These are phyloP conservation scores for Palloptera scutellata DNA, from an alignment of 2,888 invertebrate species.

Conservation along the genomic window DNA sequence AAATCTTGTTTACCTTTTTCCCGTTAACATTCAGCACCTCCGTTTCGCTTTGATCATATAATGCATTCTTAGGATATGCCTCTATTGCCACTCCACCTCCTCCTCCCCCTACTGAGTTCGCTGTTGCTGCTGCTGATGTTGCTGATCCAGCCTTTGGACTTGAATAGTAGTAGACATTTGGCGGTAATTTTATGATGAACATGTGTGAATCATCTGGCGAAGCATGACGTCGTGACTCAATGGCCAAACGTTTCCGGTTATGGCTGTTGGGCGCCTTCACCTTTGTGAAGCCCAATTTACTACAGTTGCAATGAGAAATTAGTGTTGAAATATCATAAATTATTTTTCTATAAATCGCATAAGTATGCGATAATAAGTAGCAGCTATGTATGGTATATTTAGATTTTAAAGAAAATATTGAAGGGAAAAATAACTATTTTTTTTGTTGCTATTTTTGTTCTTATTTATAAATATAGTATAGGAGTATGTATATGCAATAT, in stretches of 20 bases:
- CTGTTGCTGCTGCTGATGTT: slow-evolving; percentile 55
- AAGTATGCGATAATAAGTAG: background rate
- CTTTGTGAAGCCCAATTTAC: slow-evolving; percentile 78
- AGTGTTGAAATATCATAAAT: slow-evolving; percentile 23
- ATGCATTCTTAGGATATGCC: slow-evolving; percentile 43
- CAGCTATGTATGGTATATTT: background rate
- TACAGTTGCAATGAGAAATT: slow-evolving; percentile 46
- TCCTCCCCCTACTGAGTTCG: slow-evolving; percentile 32
- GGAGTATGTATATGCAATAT: too few relatives aligned
- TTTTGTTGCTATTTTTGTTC: background rate
- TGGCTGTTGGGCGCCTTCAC: slow-evolving; percentile 79
- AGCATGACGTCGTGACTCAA: slow-evolving; percentile 76
- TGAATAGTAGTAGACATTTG: slow-evolving; percentile 83
- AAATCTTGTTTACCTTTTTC: slow-evolving; percentile 63
- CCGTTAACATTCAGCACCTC: slow-evolving; percentile 56
- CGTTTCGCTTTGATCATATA: slow-evolving; percentile 40
- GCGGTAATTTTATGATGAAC: slow-evolving; percentile 86
- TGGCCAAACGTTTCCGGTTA: slow-evolving; percentile 81
- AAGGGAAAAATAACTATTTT: background rate
- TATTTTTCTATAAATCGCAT: slow-evolving; percentile 17
- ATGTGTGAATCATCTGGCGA: slow-evolving; percentile 82
- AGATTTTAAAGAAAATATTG: background rate
- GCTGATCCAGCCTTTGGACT: slow-evolving; percentile 68
- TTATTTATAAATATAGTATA: too few relatives aligned
- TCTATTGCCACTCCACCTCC: slow-evolving; percentile 32